Evolutionary conservation across 2,888 invertebrate species (phyloP).

Genomic region (Halictus quadricinctus): DNA sequence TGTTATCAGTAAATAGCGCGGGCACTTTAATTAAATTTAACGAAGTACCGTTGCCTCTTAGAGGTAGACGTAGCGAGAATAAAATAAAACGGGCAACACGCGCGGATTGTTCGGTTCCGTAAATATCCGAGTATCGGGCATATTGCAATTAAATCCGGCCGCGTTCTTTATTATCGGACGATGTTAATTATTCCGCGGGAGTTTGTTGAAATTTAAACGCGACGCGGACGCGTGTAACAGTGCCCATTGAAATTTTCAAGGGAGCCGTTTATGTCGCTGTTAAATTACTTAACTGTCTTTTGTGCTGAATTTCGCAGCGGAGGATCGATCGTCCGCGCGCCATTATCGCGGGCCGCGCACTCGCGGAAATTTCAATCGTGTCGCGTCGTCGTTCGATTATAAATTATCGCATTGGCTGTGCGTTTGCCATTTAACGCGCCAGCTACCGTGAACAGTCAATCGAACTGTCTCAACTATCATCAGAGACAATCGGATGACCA

Average conservation of each 20-base stretch:
- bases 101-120: not conserved
- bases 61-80: not conserved
- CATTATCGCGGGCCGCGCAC: not conserved
- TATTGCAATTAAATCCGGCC: not conserved
- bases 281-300: conserved; percentile 38
- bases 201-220: conserved; percentile 36
- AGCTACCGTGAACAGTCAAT: not conserved
- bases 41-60: not conserved
- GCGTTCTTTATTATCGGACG: not conserved
- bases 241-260: conserved; percentile 33
- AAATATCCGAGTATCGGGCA: not conserved
- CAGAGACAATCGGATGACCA: not conserved
- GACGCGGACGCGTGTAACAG: not conserved
- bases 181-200: not conserved
- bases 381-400: not conserved
- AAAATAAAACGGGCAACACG: not conserved
- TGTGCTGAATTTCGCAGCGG: not conserved
- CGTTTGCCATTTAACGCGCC: not conserved
- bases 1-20: not conserved
- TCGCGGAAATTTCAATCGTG: conserved; percentile 17
- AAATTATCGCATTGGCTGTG: not conserved
- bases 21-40: not conserved
- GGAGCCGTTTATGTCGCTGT: conserved; percentile 11
- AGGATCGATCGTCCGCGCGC: conserved; percentile 2
- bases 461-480: not conserved